phyloP scores from a whole-genome alignment of 2,888 invertebrate species.

The Harmothoe impar region DNA sequence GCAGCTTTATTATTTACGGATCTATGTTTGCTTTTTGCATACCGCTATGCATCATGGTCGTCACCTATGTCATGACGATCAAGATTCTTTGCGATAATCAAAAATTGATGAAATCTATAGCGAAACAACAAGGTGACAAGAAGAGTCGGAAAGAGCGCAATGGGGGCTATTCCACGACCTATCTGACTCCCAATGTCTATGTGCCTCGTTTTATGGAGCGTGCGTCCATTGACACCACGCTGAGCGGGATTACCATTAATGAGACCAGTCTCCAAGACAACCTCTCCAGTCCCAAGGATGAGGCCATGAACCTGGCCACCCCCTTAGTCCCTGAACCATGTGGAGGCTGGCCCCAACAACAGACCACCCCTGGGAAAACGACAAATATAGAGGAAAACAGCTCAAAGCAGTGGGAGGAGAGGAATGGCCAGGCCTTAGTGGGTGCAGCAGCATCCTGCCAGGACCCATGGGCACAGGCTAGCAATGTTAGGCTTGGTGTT shows the following conservation, averaged over 20 bases:
- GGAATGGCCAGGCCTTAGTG: constrained; percentile 37
- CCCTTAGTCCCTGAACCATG: constrained; percentile 36
- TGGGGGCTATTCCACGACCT: constrained; percentile 24
- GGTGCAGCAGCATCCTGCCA: neutral
- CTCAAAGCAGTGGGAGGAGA: neutral
- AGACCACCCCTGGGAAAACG: neutral
- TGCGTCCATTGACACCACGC: constrained; percentile 65
- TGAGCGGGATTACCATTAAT: constrained; percentile 51
- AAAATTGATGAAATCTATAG: constrained; percentile 70
- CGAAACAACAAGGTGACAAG: constrained; percentile 61
- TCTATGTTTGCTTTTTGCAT: constrained; percentile 98
- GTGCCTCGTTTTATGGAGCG: constrained; percentile 57
- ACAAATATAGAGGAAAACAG: neutral
- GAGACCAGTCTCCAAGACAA: constrained; percentile 15
- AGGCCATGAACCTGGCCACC: neutral
- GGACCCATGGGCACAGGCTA: constrained; percentile 26
- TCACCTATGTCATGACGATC: constrained; percentile 96
- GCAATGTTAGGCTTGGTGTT: too few relatives aligned
- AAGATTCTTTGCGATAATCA: constrained; percentile 91
- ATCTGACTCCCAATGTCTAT: constrained; percentile 54
- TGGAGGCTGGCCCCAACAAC: constrained; percentile 35
- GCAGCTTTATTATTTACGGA: constrained; percentile 88
- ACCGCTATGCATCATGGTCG: constrained; percentile 95
- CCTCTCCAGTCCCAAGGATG: neutral
- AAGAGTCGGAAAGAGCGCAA: constrained; percentile 49